Evolutionary conservation across 2,797 vertebrate species (phyloP), one percentile per base, ranked within the genome.

Genomic region (Pipistrellus nathusii): DNA sequence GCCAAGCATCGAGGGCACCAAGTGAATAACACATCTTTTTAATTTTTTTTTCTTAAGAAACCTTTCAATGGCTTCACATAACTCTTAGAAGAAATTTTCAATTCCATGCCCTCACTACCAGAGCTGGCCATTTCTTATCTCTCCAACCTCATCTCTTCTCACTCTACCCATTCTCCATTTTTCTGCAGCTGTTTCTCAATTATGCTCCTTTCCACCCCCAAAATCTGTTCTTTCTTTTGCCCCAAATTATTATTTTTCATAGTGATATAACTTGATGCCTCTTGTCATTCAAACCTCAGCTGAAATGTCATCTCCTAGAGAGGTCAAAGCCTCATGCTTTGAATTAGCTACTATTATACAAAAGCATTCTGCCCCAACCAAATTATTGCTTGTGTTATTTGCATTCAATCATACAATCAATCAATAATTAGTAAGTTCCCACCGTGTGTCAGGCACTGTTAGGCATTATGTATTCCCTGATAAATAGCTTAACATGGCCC

Each of bases 211-310:
- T 89, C 17, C 44, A 30, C 44, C 53, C 30, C 51, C 51, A 51
- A 73, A 35, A 62, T 30, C 66, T 53, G 21, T 18, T 75, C 20
- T 48, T 82, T 17, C 51, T 55, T 94, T 55, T 55, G 23, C 59
- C 72, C 51, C 15, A 41, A 46, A 93, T 72, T 44, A 18, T 87
- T 57, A 91, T 93, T 90, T 62, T 87, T 46, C 30, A 30, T 12
- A 30, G 44, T 93, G 23, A 64, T 41, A 18, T 57, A 87, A 59
- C 81, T 30, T 12, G 1, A 15, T 71, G 27, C 38, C 66, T 46
- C 55, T 38, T 94, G 81, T 87, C 59, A 72, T 78, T 71, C 62
- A 87, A 44, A 44, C 59, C 84, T 90, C 51, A 91, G 35, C 18
- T 94, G 85, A 69, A 71, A 41, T 55, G 25, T 88, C 41, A 71